phyloP scores from a whole-genome alignment of 2,113 vertebrate species.

The Carollia perspicillata region DNA sequence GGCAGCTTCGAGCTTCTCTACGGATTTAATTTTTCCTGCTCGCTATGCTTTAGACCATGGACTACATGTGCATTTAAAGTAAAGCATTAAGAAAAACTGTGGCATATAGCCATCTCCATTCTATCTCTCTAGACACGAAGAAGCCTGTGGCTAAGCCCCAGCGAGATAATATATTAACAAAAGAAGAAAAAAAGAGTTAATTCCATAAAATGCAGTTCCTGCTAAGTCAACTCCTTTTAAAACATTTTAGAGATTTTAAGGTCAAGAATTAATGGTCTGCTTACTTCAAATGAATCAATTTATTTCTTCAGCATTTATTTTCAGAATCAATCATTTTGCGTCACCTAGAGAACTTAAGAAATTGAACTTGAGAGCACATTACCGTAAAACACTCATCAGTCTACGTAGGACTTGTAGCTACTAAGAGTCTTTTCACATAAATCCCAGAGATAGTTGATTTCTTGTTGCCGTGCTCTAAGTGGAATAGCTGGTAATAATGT shows the following conservation, averaged over 20 bases:
- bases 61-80: not conserved
- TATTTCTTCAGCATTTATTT: slow-evolving; percentile 74
- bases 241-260: slow-evolving; percentile 69
- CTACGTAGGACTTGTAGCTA: slow-evolving; percentile 18
- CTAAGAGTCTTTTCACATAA: not conserved
- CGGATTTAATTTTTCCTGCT: not conserved
- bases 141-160: not conserved
- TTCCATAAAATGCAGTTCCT: slow-evolving; percentile 19
- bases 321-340: slow-evolving; percentile 77
- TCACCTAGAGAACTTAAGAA: slow-evolving; percentile 73
- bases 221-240: slow-evolving; percentile 78
- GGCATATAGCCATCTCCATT: not conserved
- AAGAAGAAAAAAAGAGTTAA: slow-evolving; percentile 52
- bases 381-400: slow-evolving; percentile 45
- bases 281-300: slow-evolving; percentile 79
- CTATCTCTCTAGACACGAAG: not conserved
- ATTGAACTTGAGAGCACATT: slow-evolving; percentile 71
- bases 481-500: not conserved
- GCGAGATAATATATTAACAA: not conserved
- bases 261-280: slow-evolving; percentile 72
- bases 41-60: not conserved
- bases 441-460: slow-evolving; percentile 54
- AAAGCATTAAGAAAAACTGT: not conserved
- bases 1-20: not conserved
- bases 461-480: not conserved